Evolutionary conservation across 2,888 invertebrate species (phyloP), one percentile per base, ranked within the genome.

Genomic region (Pammene fasciana): DNA sequence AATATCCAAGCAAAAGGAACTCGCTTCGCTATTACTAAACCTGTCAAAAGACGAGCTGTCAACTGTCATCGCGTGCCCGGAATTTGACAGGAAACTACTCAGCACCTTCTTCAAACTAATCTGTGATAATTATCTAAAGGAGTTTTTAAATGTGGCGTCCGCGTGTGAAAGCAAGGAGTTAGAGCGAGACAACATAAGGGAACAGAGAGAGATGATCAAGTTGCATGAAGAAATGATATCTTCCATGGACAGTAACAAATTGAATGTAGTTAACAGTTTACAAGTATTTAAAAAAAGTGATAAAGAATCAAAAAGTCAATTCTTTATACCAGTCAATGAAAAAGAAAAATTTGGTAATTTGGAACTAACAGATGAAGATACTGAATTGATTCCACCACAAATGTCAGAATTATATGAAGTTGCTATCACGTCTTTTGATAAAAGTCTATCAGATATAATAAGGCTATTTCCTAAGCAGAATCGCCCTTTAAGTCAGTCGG

Each of bases 1-100:
- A 77, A 75, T 83, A 9, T 78, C 87, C 3, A 89, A 86, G 73
- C 84, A 88, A 61, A 81, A 82, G 14, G 88, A 92, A 55, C 76
- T 91, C 6, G 89, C 91, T 0, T 78, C 78, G 0, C 75, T 91
- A 1, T 75, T 92, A 10, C 82, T 84, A 34, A 89, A 86, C 50
- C 73, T 90, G 36, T 75, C 89, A 13, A 78, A 80, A 70, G 91
- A 88, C 55, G 89, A 89, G 18, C 78, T 93, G 76, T 89, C 83
- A 74, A 86, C 89, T 34, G 87, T 94, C 62, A 88, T 94, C 81
- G 80, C 84, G 0, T 90, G 90, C 61, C 82, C 87, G 4, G 92
- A 92, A 72, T 94, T 93, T 74, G 91, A 93, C 76, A 90, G 91
- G 66, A 91, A 91, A 80, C 86, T 94, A 50, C 79, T 94, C 8